Percentiles rank a stretch among this genome's conserved stretches.
Conservation (phyloP, 1,140 invertebrate genomes). For the Cydia fagiglandana region DNA sequence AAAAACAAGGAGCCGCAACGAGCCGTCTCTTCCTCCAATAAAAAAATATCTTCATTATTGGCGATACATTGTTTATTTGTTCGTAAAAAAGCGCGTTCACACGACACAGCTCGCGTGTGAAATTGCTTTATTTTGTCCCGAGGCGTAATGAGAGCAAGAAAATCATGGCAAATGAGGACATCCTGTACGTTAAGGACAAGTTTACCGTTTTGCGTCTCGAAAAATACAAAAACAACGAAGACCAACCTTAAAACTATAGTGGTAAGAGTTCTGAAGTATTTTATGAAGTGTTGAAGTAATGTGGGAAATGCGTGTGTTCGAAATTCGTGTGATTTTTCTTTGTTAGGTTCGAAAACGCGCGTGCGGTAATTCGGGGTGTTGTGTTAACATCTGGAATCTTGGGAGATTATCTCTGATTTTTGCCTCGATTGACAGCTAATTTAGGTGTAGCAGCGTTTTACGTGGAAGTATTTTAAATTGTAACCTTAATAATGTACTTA, state of each 20-base stretch:
- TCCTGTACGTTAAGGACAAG: slow-evolving; percentile 35
- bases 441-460: not conserved
- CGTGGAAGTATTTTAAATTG: not conserved
- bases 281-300: slow-evolving; percentile 2
- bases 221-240: not conserved
- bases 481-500: no score
- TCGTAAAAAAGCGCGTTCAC: slow-evolving; percentile 20
- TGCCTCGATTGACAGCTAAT: not conserved
- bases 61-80: slow-evolving; percentile 22
- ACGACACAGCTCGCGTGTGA: slow-evolving; percentile 37
- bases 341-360: slow-evolving; percentile 44
- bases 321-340: slow-evolving; percentile 49
- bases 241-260: slow-evolving; percentile 16
- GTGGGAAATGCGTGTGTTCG: slow-evolving; percentile 35
- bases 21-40: not conserved
- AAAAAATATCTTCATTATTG: slow-evolving; percentile 20
- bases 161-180: slow-evolving; percentile 50
- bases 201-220: slow-evolving; percentile 2
- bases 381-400: slow-evolving; percentile 21
- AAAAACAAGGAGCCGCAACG: not conserved
- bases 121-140: slow-evolving; percentile 53
- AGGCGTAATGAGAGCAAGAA: slow-evolving; percentile 46
- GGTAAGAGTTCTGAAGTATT: not conserved
- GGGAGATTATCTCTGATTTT: slow-evolving; percentile 9
- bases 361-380: slow-evolving; percentile 32